Conservation (phyloP, 2,888 invertebrate species). For the Zaprionus bogoriensis region DNA sequence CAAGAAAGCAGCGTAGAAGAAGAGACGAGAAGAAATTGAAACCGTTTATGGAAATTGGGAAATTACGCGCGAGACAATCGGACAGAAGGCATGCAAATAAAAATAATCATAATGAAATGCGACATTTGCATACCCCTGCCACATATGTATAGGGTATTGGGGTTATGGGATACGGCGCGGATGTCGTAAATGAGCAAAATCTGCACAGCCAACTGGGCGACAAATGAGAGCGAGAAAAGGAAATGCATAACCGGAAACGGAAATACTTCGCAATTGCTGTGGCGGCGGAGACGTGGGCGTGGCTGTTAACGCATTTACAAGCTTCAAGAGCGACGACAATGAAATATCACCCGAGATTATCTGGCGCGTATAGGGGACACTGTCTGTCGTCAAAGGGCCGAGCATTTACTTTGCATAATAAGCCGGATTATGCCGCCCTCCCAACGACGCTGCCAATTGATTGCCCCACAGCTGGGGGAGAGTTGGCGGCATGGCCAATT, state of each 20-base stretch:
- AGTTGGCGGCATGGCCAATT: constrained; percentile 31
- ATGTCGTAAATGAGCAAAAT: constrained; percentile 45
- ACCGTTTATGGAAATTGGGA: constrained; percentile 72
- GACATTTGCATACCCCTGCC: constrained; percentile 6
- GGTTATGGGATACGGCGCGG: constrained; percentile 39
- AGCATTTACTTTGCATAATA: constrained; percentile 75
- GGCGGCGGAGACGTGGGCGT: constrained; percentile 14
- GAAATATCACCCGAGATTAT: constrained; percentile 75
- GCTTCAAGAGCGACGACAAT: constrained; percentile 60
- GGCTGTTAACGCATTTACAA: constrained; percentile 77
- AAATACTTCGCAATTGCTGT: constrained; percentile 65
- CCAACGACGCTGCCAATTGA: constrained; percentile 60
- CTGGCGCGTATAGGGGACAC: constrained; percentile 18
- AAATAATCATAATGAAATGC: constrained; percentile 22
- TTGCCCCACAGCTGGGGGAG: constrained; percentile 23
- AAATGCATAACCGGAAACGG: constrained; percentile 68
- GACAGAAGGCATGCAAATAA: constrained; percentile 31
- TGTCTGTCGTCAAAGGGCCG: constrained; percentile 1
- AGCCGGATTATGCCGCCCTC: constrained; percentile 67
- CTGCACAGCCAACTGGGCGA: constrained; percentile 56
- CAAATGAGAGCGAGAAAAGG: constrained; percentile 52
- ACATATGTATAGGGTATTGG: too few species aligned
- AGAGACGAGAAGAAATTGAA: constrained; percentile 44
- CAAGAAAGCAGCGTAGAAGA: constrained; percentile 5
- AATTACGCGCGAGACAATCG: constrained; percentile 61